Conservation (phyloP, 2,113 vertebrate genomes). For the Menura novaehollandiae region DNA sequence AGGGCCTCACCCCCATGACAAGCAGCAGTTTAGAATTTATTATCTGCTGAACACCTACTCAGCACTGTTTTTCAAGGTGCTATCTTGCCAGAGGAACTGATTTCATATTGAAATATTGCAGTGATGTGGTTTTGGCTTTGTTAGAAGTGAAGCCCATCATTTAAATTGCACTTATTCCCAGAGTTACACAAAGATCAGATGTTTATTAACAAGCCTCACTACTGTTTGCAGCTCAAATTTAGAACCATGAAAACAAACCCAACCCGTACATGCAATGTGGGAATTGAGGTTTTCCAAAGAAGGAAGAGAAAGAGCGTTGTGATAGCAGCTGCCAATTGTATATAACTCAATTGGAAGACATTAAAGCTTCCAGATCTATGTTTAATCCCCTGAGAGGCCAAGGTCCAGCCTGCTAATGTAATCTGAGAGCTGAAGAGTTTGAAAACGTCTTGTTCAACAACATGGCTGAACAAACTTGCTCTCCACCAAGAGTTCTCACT, state of each 20-base stretch:
- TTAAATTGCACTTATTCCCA: constrained; percentile 10
- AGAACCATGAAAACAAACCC: background rate
- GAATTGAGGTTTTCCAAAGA: constrained; percentile 51
- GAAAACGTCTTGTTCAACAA: background rate
- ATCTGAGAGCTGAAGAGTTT: constrained; percentile 21
- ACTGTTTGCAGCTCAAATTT: constrained; percentile 3
- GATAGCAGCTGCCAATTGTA: background rate
- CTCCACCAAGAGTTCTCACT: background rate
- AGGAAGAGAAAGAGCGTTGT: background rate
- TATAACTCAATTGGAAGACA: background rate
- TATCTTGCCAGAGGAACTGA: background rate
- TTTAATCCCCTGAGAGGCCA: constrained; percentile 5
- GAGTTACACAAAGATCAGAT: background rate
- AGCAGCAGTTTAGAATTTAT: background rate
- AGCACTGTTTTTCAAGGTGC: background rate
- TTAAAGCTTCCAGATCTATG: constrained; percentile 2
- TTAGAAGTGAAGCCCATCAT: background rate
- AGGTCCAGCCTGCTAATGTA: background rate
- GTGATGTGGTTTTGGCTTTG: background rate
- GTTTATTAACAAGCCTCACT: constrained; percentile 24
- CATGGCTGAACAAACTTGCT: background rate
- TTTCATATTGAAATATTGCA: background rate
- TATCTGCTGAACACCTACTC: background rate
- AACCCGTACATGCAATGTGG: background rate
- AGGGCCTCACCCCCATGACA: background rate